Evolutionary conservation across 2,797 vertebrate genomes (phyloP).

Genomic region (Sebastes itinus): DNA sequence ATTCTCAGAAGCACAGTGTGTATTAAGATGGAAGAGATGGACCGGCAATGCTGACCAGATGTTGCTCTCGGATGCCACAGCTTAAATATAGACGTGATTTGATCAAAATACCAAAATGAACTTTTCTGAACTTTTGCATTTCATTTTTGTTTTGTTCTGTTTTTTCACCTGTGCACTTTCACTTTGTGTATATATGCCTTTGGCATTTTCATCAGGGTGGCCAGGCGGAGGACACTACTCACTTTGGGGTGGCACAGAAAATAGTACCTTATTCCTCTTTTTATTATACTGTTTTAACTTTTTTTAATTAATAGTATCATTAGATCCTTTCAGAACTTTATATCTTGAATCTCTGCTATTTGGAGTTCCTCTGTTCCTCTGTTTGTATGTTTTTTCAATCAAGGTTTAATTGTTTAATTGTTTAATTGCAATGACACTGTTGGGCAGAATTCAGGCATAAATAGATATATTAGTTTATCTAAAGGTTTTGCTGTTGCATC

Average conservation of each 20-base stretch:
- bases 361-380: neutral
- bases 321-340: neutral
- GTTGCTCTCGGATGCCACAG: neutral
- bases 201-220: neutral
- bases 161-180: neutral
- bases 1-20: constrained; percentile 21
- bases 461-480: neutral
- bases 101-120: neutral
- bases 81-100: neutral
- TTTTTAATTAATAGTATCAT: neutral
- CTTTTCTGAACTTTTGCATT: neutral
- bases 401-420: neutral
- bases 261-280: neutral
- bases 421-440: neutral
- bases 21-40: constrained; percentile 24
- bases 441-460: neutral
- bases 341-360: neutral
- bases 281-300: neutral
- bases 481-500: neutral
- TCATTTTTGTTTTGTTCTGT: neutral
- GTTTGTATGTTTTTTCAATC: neutral
- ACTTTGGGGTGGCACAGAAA: neutral
- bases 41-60: constrained; percentile 21
- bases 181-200: neutral
- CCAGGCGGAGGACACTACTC: neutral